Evolutionary conservation across 1,140 invertebrate genomes (phyloP).

Genomic region (Lepidurus packardi): DNA sequence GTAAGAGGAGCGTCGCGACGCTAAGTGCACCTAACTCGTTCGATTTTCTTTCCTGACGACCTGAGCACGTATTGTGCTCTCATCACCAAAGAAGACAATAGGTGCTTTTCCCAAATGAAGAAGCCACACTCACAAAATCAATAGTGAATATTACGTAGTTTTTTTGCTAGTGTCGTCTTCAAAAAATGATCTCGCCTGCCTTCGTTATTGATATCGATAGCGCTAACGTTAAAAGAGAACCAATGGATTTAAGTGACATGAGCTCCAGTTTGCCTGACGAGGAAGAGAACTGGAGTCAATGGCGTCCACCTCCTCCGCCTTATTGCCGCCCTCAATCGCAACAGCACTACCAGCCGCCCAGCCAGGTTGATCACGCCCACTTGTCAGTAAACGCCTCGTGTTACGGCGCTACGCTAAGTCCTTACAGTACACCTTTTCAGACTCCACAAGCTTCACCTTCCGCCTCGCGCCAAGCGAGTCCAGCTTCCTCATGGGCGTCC

Average conservation of each 20-base stretch:
- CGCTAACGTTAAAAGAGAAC: conserved; percentile 7
- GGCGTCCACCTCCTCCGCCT: conserved; percentile 2
- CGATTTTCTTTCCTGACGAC: not conserved
- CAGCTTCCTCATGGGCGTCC: conserved; percentile 25
- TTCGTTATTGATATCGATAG: conserved; percentile 15
- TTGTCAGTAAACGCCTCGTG: not conserved
- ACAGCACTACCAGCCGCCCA: not conserved
- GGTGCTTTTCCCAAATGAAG: no score
- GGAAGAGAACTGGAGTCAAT: conserved; percentile 22
- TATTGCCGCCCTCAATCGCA: not conserved
- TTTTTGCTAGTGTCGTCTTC: not conserved
- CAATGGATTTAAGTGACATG: conserved; percentile 32
- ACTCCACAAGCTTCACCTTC: conserved; percentile 30
- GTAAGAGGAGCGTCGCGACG: conserved; percentile 20
- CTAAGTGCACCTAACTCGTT: conserved; percentile 18
- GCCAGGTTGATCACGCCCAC: conserved; percentile 12
- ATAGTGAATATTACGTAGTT: not conserved
- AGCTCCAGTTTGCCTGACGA: conserved; percentile 29
- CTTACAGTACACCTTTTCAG: conserved; percentile 30
- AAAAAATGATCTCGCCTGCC: conserved; percentile 18
- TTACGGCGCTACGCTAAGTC: conserved; percentile 8
- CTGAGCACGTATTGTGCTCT: not conserved
- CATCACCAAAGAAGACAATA: not conserved
- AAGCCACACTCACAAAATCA: no score
- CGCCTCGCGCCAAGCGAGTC: conserved; percentile 25